phyloP scores from a whole-genome alignment of 2,113 vertebrate genomes.

The Nerophis ophidion region DNA sequence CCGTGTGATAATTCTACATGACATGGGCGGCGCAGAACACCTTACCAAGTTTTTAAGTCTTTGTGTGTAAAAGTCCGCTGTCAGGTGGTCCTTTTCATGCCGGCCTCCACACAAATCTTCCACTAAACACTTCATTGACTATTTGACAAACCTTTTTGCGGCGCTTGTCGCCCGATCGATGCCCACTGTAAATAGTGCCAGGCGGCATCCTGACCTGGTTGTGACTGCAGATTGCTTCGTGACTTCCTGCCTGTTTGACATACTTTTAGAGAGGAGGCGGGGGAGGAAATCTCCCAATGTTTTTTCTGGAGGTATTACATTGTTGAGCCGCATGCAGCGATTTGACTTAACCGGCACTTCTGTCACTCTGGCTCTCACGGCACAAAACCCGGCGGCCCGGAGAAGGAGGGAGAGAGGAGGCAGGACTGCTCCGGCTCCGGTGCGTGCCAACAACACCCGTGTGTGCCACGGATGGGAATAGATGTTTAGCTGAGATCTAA shows the following conservation, averaged over 20 bases:
- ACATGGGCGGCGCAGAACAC: too few species aligned
- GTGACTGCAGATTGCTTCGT: not conserved
- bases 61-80: too few species aligned
- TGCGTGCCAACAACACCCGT: constrained; percentile 4
- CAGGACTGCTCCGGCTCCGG: not conserved
- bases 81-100: not conserved
- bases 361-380: constrained; percentile 1
- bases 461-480: constrained; percentile 2
- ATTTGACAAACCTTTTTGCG: not conserved
- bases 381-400: not conserved
- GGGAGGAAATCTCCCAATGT: not conserved
- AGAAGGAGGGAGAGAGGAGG: not conserved
- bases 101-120: not conserved
- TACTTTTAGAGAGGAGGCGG: not conserved
- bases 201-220: not conserved
- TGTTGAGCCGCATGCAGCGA: not conserved
- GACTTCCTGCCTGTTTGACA: not conserved
- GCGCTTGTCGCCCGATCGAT: constrained; percentile 1
- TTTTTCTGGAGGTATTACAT: constrained; percentile 1
- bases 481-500: constrained; percentile 1
- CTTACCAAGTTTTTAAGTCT: not conserved
- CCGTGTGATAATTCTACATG: too few species aligned
- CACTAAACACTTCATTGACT: not conserved
- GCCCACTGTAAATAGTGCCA: not conserved
- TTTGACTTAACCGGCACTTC: not conserved